phyloP scores from a whole-genome alignment of 92 coral and sea anemone genomes.

The Chrysogorgia sp. region DNA sequence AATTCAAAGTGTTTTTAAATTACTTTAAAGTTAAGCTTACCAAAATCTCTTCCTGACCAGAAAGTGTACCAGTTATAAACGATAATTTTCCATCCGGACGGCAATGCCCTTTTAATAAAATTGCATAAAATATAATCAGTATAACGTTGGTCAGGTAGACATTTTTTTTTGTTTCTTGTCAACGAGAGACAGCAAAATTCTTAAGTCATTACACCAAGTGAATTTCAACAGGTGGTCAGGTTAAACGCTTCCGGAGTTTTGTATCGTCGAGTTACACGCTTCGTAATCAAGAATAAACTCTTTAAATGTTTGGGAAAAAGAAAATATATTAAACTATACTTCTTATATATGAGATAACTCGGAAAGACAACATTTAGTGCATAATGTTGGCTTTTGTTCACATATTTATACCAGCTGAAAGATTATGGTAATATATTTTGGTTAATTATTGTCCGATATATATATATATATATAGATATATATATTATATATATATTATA shows the following conservation, averaged over 20 bases:
- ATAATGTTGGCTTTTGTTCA: no score
- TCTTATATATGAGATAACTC: no score
- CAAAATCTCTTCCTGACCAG: background rate
- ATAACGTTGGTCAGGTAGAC: background rate
- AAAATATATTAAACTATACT: background rate
- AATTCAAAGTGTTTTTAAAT: no score
- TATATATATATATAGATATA: no score
- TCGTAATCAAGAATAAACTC: slow-evolving; percentile 13
- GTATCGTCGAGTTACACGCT: slow-evolving; percentile 1
- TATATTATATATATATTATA: no score
- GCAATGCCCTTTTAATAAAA: background rate
- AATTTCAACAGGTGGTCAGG: slow-evolving; percentile 8
- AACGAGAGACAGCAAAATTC: slow-evolving; percentile 6
- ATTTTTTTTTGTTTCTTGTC: slow-evolving; percentile 13
- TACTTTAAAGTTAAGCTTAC: slow-evolving; percentile 7
- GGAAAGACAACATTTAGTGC: no score
- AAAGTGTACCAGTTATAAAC: background rate
- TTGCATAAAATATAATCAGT: background rate
- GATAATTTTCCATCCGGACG: slow-evolving; percentile 4
- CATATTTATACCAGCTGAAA: no score
- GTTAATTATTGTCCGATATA: no score
- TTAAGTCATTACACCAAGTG: slow-evolving; percentile 19
- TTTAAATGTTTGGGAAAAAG: background rate
- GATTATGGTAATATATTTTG: no score
- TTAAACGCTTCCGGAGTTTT: slow-evolving; percentile 22